These are phyloP conservation scores for Encarsia formosa DNA, from an alignment of 2,888 invertebrate genomes.

Conservation along the genomic window DNA sequence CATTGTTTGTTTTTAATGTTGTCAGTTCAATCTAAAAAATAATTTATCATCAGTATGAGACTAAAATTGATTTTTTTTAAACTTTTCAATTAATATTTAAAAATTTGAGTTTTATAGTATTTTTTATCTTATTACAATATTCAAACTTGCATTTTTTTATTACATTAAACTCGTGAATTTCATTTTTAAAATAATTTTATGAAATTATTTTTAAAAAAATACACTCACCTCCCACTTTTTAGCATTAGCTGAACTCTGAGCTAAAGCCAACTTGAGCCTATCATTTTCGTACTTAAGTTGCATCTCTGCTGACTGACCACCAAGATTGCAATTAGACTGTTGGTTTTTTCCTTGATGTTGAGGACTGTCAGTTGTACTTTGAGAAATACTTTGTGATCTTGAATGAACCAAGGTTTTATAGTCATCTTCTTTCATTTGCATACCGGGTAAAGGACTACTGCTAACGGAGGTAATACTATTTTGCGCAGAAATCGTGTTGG, in stretches of 20 bases:
- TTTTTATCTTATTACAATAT: not conserved
- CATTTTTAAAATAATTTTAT: no score
- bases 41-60: not conserved
- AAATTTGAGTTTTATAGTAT: not conserved
- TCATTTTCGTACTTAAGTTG: conserved; percentile 97
- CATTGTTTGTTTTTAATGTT: conserved; percentile 93
- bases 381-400: conserved; percentile 48
- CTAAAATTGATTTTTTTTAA: conserved; percentile 5
- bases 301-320: conserved; percentile 62
- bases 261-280: conserved; percentile 87
- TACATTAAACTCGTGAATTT: no score
- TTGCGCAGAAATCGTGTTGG: conserved; percentile 48
- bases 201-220: no score
- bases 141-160: not conserved
- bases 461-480: conserved; percentile 48
- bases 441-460: conserved; percentile 47
- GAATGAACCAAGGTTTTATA: conserved; percentile 47
- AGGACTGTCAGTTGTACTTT: conserved; percentile 58
- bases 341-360: conserved; percentile 57
- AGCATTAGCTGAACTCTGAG: conserved; percentile 95
- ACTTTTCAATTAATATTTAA: not conserved
- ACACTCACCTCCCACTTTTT: conserved; percentile 89
- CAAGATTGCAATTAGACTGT: conserved; percentile 34
- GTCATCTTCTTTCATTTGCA: conserved; percentile 47
- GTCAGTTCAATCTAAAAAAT: conserved; percentile 71